These are phyloP conservation scores for Cremastinae sp. DNA, from an alignment of 2,888 invertebrate species.

Conservation along the genomic window DNA sequence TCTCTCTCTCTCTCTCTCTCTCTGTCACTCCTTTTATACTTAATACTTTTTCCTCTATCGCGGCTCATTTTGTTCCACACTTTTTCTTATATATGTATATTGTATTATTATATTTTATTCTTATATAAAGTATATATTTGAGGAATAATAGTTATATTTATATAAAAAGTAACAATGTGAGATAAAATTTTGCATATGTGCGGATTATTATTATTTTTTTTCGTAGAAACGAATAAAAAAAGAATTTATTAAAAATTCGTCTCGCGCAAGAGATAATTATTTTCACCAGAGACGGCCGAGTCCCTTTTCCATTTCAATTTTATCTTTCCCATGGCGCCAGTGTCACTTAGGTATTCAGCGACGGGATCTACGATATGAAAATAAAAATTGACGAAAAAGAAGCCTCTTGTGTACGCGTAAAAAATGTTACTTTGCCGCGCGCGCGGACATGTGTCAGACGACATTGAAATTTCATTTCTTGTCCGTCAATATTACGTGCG, in stretches of 20 bases:
- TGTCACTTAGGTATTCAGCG: slow-evolving; percentile 35
- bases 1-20: slow-evolving; percentile 6
- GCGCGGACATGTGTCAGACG: slow-evolving; percentile 32
- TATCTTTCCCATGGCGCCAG: slow-evolving; percentile 29
- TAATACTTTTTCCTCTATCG: too few relatives aligned
- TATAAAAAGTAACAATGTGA: too few relatives aligned
- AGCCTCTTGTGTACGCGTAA: slow-evolving; percentile 1
- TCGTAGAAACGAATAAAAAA: too few relatives aligned
- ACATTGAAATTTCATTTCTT: slow-evolving; percentile 36
- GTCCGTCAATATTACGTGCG: slow-evolving; percentile 20
- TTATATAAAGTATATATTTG: too few relatives aligned
- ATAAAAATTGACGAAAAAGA: slow-evolving; percentile 3
- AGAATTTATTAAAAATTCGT: neutral
- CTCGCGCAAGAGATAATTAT: neutral
- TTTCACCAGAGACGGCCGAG: neutral
- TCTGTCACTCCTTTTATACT: neutral
- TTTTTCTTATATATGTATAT: too few relatives aligned
- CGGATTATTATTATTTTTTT: too few relatives aligned
- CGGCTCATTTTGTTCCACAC: too few relatives aligned
- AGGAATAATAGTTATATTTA: too few relatives aligned
- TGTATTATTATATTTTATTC: too few relatives aligned
- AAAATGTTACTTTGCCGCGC: slow-evolving; percentile 14
- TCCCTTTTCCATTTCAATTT: slow-evolving; percentile 2
- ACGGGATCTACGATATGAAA: neutral
- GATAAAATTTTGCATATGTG: too few relatives aligned